Conservation (phyloP, 2,113 vertebrate species). For the Benitochromis conjunctus region DNA sequence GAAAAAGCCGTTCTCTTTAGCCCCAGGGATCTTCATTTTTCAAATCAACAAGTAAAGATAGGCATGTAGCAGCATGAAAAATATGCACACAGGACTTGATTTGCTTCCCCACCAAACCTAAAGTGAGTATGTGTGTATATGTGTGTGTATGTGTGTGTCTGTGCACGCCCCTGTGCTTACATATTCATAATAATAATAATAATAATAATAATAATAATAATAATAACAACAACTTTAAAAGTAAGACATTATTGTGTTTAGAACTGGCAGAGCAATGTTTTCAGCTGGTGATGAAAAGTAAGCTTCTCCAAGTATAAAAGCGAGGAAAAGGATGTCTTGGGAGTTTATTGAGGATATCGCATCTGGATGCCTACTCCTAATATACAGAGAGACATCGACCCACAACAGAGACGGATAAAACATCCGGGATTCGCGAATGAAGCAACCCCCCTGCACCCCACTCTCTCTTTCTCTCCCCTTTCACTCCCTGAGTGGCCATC, state of each 20-base stretch:
- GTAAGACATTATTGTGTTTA: background rate
- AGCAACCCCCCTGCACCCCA: slow-evolving; percentile 4
- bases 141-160: background rate
- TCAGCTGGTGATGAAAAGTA: background rate
- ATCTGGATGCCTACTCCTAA: slow-evolving; percentile 41
- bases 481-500: slow-evolving; percentile 57
- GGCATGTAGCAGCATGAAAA: slow-evolving; percentile 77
- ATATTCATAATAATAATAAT: background rate
- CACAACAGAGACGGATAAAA: slow-evolving; percentile 33
- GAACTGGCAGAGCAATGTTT: background rate
- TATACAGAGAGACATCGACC: slow-evolving; percentile 37
- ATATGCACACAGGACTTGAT: slow-evolving; percentile 70
- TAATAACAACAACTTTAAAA: background rate
- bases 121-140: background rate
- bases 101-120: slow-evolving; percentile 44
- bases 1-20: slow-evolving; percentile 48
- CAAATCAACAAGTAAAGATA: slow-evolving; percentile 60
- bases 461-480: background rate
- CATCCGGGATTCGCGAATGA: slow-evolving; percentile 62
- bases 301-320: background rate
- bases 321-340: background rate
- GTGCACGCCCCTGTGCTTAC: slow-evolving; percentile 7
- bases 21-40: slow-evolving; percentile 61
- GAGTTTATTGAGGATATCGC: background rate
- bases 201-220: background rate